phyloP scores from a whole-genome alignment of 2,113 vertebrate species.

The Eublepharis macularius region DNA sequence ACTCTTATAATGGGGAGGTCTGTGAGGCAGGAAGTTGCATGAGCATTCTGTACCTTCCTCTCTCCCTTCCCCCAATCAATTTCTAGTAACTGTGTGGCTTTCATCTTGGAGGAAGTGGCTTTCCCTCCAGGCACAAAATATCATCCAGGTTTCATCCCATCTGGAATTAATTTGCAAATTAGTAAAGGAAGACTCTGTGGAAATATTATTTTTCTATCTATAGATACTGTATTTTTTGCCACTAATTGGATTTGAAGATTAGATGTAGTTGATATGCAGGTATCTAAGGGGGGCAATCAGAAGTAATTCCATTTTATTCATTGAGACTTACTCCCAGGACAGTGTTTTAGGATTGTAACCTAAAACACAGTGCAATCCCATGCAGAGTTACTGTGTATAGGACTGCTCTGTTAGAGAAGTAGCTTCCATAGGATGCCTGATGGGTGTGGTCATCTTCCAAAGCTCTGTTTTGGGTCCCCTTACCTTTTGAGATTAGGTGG shows the following conservation, averaged over 20 bases:
- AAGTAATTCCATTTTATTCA: no score
- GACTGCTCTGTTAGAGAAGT: neutral
- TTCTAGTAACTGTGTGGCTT: neutral
- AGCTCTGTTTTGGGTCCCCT: no score
- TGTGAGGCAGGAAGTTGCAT: neutral
- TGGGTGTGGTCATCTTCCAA: no score
- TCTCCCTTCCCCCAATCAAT: neutral
- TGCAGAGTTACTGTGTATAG: no score
- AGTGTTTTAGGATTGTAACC: no score
- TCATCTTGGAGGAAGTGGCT: neutral
- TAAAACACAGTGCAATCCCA: no score
- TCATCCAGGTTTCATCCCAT: neutral
- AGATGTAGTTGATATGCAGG: no score
- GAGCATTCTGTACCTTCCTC: neutral
- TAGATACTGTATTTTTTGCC: neutral
- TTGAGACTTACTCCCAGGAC: no score
- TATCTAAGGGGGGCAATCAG: no score
- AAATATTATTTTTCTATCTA: neutral
- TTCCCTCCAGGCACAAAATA: neutral
- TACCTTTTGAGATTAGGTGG: no score
- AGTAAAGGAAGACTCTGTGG: no score
- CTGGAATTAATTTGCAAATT: no score
- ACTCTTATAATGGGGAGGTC: neutral
- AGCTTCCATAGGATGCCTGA: neutral
- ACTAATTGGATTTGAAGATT: neutral